Evolutionary conservation across 2,113 vertebrate genomes (phyloP), one percentile per base, ranked within the genome.

Genomic region (Notothenia rossii): DNA sequence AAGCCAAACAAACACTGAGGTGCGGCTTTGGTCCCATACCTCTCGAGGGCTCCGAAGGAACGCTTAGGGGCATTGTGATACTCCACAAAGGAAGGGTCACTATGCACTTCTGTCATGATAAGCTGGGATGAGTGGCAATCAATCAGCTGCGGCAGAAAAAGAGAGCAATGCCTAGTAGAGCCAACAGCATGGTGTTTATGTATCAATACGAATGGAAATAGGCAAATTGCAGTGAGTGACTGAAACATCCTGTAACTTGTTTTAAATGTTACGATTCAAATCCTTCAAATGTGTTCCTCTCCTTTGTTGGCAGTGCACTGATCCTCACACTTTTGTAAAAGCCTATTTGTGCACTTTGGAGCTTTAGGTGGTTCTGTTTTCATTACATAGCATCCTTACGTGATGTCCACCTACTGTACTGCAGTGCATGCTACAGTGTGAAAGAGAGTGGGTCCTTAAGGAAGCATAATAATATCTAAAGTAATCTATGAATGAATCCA

Each of bases 1-100:
- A 81, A 85, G 86, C 86, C 82, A 89, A 89, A 80, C 58, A 48
- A 79, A 72, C 80, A 53, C 72, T 14, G 83, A 88, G 71, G 83
- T 88, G 81, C 36, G 3, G 73, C 82, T 77, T 72, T 61, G 54
- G 65, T 69, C 88, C 81, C 73, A 49, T 75, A 64, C 59, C 82
- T 86, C 81, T 85, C 22, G 69, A 53, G 82, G 73, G 71, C 72
- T 82, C 67, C 4, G 46, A 75, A 74, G 60, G 48, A 79, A 66
- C 10, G 17, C 76, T 73, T n/a, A 60, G 67, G 55, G 69, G 77
- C 58, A 56, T 75, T 87, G 79, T 75, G 73, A 84, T 82, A 77
- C 80, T 60, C 46, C 13, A 61, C 55, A 54, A 51, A 64, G 55
- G 69, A 54, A 0, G 7, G 22, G 58, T n/a, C 60, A 54, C 18